These are phyloP conservation scores for Augochlora pura DNA, from an alignment of 1,140 invertebrate genomes.

Conservation along the genomic window DNA sequence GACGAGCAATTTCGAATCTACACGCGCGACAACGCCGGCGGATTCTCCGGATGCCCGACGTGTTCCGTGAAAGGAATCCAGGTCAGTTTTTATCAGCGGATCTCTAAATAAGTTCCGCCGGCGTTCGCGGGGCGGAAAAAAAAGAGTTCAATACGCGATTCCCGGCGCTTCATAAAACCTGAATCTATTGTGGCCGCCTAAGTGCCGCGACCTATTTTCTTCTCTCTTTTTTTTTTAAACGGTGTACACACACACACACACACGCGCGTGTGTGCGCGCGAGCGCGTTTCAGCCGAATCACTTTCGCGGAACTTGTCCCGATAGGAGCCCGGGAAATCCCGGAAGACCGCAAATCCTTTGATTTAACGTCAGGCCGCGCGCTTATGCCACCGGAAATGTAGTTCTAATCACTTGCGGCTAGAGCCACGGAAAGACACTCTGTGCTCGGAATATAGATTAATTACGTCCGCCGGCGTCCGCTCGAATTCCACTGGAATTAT, in stretches of 20 bases:
- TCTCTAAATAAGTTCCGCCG: not conserved
- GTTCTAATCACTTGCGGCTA: constrained; percentile 20
- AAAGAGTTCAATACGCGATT: not conserved
- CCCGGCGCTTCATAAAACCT: not conserved
- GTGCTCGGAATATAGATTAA: constrained; percentile 15
- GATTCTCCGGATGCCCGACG: not conserved
- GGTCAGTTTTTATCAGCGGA: not conserved
- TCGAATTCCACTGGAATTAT: not conserved
- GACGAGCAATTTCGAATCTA: not conserved
- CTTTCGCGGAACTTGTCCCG: not conserved
- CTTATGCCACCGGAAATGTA: constrained; percentile 20
- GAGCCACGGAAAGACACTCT: constrained; percentile 4
- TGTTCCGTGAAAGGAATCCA: not conserved
- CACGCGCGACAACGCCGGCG: not conserved
- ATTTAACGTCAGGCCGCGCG: constrained; percentile 6
- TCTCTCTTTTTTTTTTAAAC: too few species aligned
- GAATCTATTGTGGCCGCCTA: constrained; percentile 2
- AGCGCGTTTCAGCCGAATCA: not conserved
- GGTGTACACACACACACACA: too few species aligned
- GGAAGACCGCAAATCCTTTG: constrained; percentile 37
- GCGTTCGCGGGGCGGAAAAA: not conserved
- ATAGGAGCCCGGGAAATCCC: not conserved
- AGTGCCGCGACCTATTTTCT: not conserved
- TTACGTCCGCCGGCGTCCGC: not conserved
- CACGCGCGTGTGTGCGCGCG: too few species aligned